These are phyloP conservation scores for Oscheius myriophilus DNA, from an alignment of 2,888 invertebrate genomes.

Conservation along the genomic window DNA sequence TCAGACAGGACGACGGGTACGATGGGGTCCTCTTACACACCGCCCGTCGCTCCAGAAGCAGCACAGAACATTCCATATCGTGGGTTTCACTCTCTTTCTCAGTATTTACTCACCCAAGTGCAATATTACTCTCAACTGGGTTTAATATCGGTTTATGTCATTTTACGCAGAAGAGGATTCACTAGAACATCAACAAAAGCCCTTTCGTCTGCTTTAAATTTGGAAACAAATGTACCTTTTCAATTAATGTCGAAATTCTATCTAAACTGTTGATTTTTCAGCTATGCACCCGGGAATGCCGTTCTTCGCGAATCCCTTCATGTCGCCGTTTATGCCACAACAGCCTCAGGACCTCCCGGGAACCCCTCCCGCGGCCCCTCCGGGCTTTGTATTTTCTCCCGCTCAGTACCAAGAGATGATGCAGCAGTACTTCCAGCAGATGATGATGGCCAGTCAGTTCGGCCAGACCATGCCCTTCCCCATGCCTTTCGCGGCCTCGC, in stretches of 20 bases:
- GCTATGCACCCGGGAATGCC: slow-evolving; percentile 49
- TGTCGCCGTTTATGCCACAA: slow-evolving; percentile 65
- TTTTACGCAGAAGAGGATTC: neutral
- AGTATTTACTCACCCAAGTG: neutral
- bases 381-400: slow-evolving; percentile 59
- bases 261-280: slow-evolving; percentile 28
- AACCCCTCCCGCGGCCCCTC: slow-evolving; percentile 30
- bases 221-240: neutral
- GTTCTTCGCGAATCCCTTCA: slow-evolving; percentile 69
- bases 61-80: slow-evolving; percentile 26
- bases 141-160: neutral
- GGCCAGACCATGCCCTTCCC: slow-evolving; percentile 48
- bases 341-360: slow-evolving; percentile 21
- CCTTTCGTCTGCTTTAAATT: slow-evolving; percentile 3
- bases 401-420: slow-evolving; percentile 69
- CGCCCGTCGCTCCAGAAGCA: slow-evolving; percentile 22
- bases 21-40: slow-evolving; percentile 5
- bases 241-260: neutral
- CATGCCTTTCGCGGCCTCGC: slow-evolving; percentile 38
- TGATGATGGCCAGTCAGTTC: slow-evolving; percentile 54
- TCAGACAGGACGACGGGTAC: slow-evolving; percentile 6
- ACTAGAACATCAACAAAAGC: neutral
- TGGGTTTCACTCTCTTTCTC: slow-evolving; percentile 1
- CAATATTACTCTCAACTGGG: neutral
- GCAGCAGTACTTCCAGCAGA: slow-evolving; percentile 68